These are phyloP conservation scores for Callorhinus ursinus DNA, from an alignment of 2,113 vertebrate species.

Conservation along the genomic window DNA sequence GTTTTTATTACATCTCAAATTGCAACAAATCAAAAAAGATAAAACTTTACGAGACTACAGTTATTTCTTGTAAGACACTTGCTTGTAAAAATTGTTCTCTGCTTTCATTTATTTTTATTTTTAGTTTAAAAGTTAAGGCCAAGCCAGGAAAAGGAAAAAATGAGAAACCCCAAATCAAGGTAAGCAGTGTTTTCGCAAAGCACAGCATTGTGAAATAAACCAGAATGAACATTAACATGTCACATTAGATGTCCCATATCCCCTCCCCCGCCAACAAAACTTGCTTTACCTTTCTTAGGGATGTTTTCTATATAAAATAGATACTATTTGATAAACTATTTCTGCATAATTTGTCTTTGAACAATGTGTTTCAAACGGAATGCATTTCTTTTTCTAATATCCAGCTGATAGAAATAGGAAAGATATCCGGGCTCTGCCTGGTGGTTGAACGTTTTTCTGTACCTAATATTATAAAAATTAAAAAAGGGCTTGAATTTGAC, in stretches of 20 bases:
- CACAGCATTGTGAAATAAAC: slow-evolving; percentile 54
- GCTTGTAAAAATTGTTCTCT: slow-evolving; percentile 76
- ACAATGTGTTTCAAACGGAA: slow-evolving; percentile 42
- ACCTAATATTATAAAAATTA: slow-evolving; percentile 63
- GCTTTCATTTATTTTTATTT: slow-evolving; percentile 78
- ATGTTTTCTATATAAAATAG: slow-evolving; percentile 19
- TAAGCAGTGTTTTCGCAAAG: slow-evolving; percentile 31
- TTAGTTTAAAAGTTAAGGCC: slow-evolving; percentile 73
- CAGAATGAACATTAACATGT: slow-evolving; percentile 50
- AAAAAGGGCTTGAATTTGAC: not conserved
- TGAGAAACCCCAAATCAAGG: slow-evolving; percentile 64
- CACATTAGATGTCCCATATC: not conserved
- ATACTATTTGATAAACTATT: slow-evolving; percentile 46
- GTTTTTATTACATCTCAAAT: slow-evolving; percentile 68
- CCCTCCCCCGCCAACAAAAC: not conserved
- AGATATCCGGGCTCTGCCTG: not conserved
- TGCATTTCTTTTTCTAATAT: slow-evolving; percentile 56
- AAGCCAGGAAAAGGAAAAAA: slow-evolving; percentile 66
- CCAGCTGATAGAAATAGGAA: slow-evolving; percentile 51
- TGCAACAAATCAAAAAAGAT: slow-evolving; percentile 77
- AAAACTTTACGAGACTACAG: slow-evolving; percentile 72
- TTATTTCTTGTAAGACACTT: slow-evolving; percentile 70
- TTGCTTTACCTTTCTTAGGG: not conserved
- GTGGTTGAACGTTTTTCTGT: not conserved
- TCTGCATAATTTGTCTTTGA: slow-evolving; percentile 57